Conservation (phyloP, 2,113 vertebrate species). For the Macrotus californicus region DNA sequence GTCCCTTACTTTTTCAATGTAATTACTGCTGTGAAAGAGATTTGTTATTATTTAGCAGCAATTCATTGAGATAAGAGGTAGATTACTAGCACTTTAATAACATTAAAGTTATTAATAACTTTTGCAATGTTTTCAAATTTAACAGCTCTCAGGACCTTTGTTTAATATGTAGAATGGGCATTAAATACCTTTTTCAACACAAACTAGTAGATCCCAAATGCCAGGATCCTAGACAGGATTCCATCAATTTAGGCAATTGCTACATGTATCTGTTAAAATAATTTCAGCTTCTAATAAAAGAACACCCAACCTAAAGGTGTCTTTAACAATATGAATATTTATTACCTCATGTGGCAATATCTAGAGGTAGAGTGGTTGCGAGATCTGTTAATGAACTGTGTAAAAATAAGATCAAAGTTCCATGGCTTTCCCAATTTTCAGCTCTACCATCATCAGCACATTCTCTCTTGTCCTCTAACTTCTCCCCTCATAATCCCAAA, state of each 20-base stretch:
- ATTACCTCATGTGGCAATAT: background rate
- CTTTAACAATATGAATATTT: background rate
- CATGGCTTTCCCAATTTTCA: background rate
- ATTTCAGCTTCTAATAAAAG: background rate
- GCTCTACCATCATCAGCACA: background rate
- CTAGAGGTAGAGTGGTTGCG: background rate
- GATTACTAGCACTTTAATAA: background rate
- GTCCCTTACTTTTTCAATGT: background rate
- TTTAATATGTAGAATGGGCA: background rate
- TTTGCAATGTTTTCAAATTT: background rate
- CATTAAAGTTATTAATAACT: background rate
- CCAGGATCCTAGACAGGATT: background rate
- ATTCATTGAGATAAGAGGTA: background rate
- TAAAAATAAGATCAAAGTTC: background rate
- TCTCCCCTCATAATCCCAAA: background rate
- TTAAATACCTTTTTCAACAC: background rate
- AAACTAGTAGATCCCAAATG: background rate
- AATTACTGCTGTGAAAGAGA: background rate
- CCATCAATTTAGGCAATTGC: background rate
- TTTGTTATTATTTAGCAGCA: background rate
- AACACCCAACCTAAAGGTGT: background rate
- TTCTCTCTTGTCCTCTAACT: background rate
- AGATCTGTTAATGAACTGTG: background rate
- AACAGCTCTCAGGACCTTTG: background rate
- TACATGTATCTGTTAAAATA: background rate